Evolutionary conservation across 2,113 vertebrate species (phyloP).

Genomic region (Sturnus vulgaris): DNA sequence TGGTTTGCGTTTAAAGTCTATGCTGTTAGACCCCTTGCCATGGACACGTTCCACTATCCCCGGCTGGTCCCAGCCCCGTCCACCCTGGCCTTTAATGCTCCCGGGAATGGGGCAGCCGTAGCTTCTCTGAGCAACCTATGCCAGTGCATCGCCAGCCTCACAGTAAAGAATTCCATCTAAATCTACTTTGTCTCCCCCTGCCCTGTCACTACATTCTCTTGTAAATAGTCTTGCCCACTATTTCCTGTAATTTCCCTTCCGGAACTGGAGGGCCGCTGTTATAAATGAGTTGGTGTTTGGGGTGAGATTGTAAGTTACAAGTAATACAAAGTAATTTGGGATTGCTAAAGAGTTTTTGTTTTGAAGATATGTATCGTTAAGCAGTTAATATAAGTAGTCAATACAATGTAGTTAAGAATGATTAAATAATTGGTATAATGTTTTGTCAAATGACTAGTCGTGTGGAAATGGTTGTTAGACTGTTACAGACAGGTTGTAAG

Average conservation of each 20-base stretch:
- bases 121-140: not conserved
- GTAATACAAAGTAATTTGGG: too few species aligned
- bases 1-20: not conserved
- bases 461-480: too few species aligned
- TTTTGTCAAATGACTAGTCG: too few species aligned
- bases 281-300: too few species aligned
- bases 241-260: not conserved
- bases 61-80: not conserved
- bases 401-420: too few species aligned
- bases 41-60: not conserved
- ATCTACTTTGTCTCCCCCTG: rapidly evolving
- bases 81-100: not conserved
- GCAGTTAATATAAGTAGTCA: too few species aligned
- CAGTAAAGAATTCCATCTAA: not conserved
- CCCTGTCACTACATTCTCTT: not conserved
- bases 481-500: too few species aligned
- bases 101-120: not conserved
- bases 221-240: not conserved
- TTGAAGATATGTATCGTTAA: too few species aligned
- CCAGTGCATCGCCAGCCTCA: not conserved
- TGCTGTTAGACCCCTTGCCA: not conserved
- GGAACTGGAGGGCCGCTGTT: not conserved
- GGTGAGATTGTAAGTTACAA: too few species aligned
- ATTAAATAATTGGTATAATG: too few species aligned
- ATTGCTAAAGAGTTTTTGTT: too few species aligned